Conservation (phyloP, 1,140 invertebrate genomes). For the Psix sp. region DNA sequence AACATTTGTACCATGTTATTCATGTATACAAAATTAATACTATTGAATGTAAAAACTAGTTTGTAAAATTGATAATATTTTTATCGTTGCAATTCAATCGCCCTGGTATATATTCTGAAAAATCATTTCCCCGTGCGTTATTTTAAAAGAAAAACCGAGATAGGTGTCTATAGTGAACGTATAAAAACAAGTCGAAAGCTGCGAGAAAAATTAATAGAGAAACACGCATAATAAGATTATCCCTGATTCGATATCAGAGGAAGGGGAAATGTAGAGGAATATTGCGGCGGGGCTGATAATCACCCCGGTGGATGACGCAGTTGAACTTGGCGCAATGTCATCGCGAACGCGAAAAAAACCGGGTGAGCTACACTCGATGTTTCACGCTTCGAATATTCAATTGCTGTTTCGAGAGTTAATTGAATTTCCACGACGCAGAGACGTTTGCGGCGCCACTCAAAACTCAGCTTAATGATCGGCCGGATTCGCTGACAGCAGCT, state of each 20-base stretch:
- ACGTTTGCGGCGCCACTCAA: slow-evolving; percentile 49
- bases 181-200: neutral
- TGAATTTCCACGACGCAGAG: slow-evolving; percentile 50
- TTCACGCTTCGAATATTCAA: slow-evolving; percentile 58
- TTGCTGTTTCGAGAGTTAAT: slow-evolving; percentile 59
- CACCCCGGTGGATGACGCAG: slow-evolving; percentile 33
- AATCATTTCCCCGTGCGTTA: slow-evolving; percentile 7
- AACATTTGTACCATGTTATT: too few relatives aligned
- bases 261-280: slow-evolving; percentile 9
- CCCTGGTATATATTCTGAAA: neutral
- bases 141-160: slow-evolving; percentile 8
- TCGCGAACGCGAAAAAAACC: slow-evolving; percentile 21
- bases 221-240: slow-evolving; percentile 35
- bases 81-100: too few relatives aligned
- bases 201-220: slow-evolving; percentile 12
- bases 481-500: slow-evolving; percentile 54
- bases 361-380: slow-evolving; percentile 50
- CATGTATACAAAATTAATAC: too few relatives aligned
- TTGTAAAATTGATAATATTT: too few relatives aligned
- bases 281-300: slow-evolving; percentile 37
- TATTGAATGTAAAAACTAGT: too few relatives aligned
- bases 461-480: slow-evolving; percentile 53
- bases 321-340: slow-evolving; percentile 18
- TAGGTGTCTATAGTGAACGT: neutral
- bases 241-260: slow-evolving; percentile 21